Percentiles rank a stretch among this genome's conserved stretches.
These are phyloP conservation scores for Spialia ferax DNA, from an alignment of 2,888 invertebrate species.

Conservation along the genomic window DNA sequence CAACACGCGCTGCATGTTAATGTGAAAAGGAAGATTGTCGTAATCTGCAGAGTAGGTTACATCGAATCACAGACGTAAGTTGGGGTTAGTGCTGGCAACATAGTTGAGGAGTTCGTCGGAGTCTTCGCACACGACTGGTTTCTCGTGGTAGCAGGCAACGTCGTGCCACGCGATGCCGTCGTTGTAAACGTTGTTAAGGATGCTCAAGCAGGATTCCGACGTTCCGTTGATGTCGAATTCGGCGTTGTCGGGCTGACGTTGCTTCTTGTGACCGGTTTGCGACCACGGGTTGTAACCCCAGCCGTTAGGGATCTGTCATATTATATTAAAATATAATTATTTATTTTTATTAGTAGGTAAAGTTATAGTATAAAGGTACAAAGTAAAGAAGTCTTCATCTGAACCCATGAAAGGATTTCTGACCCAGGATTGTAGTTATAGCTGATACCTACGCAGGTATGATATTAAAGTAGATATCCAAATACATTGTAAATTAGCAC, in stretches of 20 bases:
- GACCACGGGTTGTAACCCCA: conserved; percentile 97
- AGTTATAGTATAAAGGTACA: too few species aligned
- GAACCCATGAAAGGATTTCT: too few species aligned
- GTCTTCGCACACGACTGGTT: conserved; percentile 96
- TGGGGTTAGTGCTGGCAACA: conserved; percentile 94
- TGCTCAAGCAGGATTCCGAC: conserved; percentile 94
- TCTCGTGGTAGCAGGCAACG: conserved; percentile 97
- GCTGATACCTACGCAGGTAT: too few species aligned
- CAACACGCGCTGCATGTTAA: conserved; percentile 40
- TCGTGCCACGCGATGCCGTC: conserved; percentile 98
- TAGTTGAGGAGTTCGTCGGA: conserved; percentile 95
- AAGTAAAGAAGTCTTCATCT: too few species aligned
- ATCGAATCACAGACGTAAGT: conserved; percentile 90
- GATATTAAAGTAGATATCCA: too few species aligned
- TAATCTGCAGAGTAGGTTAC: conserved; percentile 31
- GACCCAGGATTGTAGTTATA: too few species aligned
- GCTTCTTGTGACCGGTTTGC: conserved; percentile 96
- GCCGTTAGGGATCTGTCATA: conserved; percentile 85
- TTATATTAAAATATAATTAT: too few species aligned
- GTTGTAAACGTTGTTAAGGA: conserved; percentile 97
- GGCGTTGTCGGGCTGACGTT: conserved; percentile 95
- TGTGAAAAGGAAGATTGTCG: conserved; percentile 36
- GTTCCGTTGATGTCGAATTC: conserved; percentile 96
- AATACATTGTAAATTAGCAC: too few species aligned
- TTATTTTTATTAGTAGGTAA: too few species aligned